Conservation (phyloP, 1,140 invertebrate species). For the Eurosta solidaginis region DNA sequence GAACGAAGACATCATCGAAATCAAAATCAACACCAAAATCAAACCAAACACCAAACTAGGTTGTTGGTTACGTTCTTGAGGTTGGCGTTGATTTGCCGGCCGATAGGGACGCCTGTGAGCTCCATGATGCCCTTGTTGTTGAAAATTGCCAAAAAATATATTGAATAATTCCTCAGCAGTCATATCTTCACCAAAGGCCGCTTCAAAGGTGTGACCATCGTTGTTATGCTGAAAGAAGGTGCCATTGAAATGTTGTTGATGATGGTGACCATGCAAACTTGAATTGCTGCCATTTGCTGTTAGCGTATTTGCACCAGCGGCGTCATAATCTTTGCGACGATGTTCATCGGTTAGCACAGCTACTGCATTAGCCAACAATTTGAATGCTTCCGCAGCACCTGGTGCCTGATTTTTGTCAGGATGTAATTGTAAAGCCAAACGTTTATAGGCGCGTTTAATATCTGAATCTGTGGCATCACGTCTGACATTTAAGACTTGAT, state of each 20-base stretch:
- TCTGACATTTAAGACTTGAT: conserved; percentile 89
- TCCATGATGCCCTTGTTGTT: background rate
- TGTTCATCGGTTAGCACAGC: conserved; percentile 88
- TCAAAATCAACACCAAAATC: conserved; percentile 84
- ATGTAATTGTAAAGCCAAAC: conserved; percentile 93
- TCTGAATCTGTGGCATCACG: conserved; percentile 92
- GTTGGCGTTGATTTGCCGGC: conserved; percentile 55
- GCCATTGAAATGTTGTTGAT: conserved; percentile 27
- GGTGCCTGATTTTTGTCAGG: conserved; percentile 98
- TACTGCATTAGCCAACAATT: conserved; percentile 90
- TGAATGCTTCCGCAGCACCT: conserved; percentile 94
- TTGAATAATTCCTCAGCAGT: conserved; percentile 96
- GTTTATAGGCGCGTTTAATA: conserved; percentile 95
- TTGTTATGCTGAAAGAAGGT: conserved; percentile 20
- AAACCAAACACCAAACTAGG: conserved; percentile 57
- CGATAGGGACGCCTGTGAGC: conserved; percentile 40
- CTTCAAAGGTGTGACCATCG: conserved; percentile 46
- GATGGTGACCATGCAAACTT: background rate
- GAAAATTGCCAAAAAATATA: conserved; percentile 89
- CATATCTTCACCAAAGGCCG: conserved; percentile 81
- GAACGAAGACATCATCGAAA: conserved; percentile 91
- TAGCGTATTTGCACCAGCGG: conserved; percentile 67
- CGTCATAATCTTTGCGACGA: conserved; percentile 93
- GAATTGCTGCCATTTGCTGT: background rate
- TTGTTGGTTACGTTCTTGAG: conserved; percentile 43